Evolutionary conservation across 2,888 invertebrate species (phyloP).

Genomic region (Pyrochroa serraticornis): DNA sequence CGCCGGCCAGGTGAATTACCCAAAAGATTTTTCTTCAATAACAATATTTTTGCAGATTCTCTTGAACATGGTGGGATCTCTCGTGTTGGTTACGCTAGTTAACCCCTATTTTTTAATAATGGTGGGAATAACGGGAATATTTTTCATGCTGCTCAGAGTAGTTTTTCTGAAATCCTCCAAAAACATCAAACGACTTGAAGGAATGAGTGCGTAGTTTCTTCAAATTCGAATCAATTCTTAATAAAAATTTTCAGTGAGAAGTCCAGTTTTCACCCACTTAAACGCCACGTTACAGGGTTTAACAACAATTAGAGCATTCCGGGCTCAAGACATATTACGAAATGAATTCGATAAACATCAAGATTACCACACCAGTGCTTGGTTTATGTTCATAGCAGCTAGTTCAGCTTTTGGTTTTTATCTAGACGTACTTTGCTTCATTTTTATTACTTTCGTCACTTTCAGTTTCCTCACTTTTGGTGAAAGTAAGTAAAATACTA

Average conservation of each 20-base stretch:
- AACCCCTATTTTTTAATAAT: constrained; percentile 61
- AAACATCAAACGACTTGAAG: constrained; percentile 72
- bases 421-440: constrained; percentile 68
- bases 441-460: constrained; percentile 69
- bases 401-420: constrained; percentile 71
- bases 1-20: constrained; percentile 59
- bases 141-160: constrained; percentile 68
- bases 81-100: constrained; percentile 63
- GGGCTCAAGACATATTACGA: constrained; percentile 69
- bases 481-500: constrained; percentile 44
- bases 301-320: constrained; percentile 79
- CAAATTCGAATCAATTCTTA: not conserved
- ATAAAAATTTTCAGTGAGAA: constrained; percentile 71
- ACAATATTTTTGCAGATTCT: constrained; percentile 53
- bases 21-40: not conserved
- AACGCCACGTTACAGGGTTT: constrained; percentile 80
- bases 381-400: constrained; percentile 70
- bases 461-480: constrained; percentile 67
- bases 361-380: constrained; percentile 70
- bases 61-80: constrained; percentile 59
- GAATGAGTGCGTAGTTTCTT: constrained; percentile 63
- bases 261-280: constrained; percentile 84
- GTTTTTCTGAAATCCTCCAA: constrained; percentile 73
- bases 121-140: constrained; percentile 61
- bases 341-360: constrained; percentile 63